Evolutionary conservation across 2,113 vertebrate species (phyloP), one percentile per base, ranked within the genome.

Genomic region (Archilochus colubris): DNA sequence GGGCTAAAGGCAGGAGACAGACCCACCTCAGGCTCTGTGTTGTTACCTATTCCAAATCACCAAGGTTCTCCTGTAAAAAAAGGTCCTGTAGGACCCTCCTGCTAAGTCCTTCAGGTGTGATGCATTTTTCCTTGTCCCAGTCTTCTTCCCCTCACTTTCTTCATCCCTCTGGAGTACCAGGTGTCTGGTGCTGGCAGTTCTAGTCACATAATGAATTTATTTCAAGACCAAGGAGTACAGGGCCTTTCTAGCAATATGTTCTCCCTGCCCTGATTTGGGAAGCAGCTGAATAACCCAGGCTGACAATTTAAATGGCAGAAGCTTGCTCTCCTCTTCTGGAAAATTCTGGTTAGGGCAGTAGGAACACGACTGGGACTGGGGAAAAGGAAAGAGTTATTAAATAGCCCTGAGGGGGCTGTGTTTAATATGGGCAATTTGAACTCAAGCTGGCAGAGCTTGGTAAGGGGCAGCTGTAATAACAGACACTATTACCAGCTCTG

Each of bases 381-480:
- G 50, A 23, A 61, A 78, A 63, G 58, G 50, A 27, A 38, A 77
- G 15, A 68, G 4, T 5, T 24, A 36, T 82, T 73, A 66, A 85
- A 72, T 64, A 77, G 48, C 58, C 36, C 67, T 15, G 16, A 68
- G 36, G 8, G 58, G 36, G 12, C 36, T 30, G 58, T 16, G 31
- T 91, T 95, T 91, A 57, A 72, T 13, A 12, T 7, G 30, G 78
- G 78, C 75, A 68, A 89, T 44, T 89, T 78, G 44, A 73, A 9
- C 28, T 40, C 1, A 4, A 88, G 80, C 64, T 69, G 64, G 73
- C 24, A 13, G 78, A 27, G 82, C 70, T 83, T 81, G 76, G 38
- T 57, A 82, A 81, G 54, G 77, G 83, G 50, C 91, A 93, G 89
- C 96, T 94, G 73, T 68, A 92, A 68, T 30, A 94, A 58, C 91